A percentile compares a stretch with the other conserved stretches of the same genome.
These are phyloP conservation scores for Ploceus nigricollis DNA, from an alignment of 2,113 vertebrate species.

Conservation along the genomic window DNA sequence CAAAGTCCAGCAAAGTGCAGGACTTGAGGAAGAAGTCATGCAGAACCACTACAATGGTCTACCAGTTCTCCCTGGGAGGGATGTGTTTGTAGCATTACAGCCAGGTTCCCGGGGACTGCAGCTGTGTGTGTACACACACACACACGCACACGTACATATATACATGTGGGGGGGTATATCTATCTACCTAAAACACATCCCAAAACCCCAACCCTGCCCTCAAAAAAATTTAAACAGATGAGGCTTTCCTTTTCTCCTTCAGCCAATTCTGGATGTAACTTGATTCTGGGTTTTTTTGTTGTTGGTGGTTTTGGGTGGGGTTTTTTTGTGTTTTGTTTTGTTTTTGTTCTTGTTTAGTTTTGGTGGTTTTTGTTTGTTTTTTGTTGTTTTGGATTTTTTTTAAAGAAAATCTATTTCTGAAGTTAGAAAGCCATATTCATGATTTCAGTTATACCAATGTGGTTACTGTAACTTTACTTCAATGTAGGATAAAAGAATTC, in stretches of 20 bases:
- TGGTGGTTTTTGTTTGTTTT: not conserved
- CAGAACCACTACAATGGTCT: not conserved
- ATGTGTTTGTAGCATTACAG: not conserved
- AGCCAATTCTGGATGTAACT: not conserved
- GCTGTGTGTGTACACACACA: no score
- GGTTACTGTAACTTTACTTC: not conserved
- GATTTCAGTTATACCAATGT: not conserved
- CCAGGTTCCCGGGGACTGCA: not conserved
- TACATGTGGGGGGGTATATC: fast-evolving
- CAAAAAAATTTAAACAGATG: not conserved
- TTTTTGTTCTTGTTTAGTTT: not conserved
- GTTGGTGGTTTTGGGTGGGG: not conserved
- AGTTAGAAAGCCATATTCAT: not conserved
- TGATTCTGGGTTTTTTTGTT: not conserved
- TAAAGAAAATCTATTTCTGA: not conserved
- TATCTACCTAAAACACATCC: not conserved
- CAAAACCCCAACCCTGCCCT: not conserved
- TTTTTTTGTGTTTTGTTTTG: no score
- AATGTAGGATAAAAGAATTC: not conserved
- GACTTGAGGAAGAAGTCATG: not conserved
- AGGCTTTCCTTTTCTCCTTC: not conserved
- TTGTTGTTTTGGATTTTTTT: not conserved
- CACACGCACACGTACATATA: fast-evolving
- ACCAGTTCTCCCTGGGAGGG: not conserved
- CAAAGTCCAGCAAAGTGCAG: not conserved